phyloP scores from a whole-genome alignment of 2,113 vertebrate genomes.

The Chloroceryle aenea region DNA sequence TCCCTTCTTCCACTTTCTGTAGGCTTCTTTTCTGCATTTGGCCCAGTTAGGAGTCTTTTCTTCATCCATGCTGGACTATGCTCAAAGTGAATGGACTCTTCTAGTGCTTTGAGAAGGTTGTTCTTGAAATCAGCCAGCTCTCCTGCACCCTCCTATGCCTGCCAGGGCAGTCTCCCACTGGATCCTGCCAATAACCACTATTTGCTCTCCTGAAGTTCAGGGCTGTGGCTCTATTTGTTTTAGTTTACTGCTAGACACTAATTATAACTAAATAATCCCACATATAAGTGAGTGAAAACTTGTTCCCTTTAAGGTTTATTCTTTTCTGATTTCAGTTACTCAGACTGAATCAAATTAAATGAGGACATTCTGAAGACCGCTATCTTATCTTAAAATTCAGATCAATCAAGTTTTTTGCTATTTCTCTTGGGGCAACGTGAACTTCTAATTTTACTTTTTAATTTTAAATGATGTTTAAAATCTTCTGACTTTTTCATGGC shows the following conservation, averaged over 20 bases:
- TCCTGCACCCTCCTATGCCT: neutral
- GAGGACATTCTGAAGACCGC: neutral
- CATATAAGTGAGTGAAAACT: neutral
- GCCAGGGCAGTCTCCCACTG: neutral
- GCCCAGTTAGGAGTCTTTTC: neutral
- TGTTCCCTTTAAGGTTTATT: neutral
- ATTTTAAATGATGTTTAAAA: neutral
- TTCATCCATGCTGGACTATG: neutral
- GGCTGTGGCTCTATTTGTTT: neutral
- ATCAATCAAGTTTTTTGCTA: neutral
- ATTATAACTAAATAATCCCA: neutral
- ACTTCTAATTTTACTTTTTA: neutral
- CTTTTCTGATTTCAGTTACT: neutral
- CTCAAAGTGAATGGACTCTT: neutral
- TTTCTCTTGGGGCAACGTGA: neutral
- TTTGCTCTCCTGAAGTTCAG: neutral
- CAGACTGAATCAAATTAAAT: neutral
- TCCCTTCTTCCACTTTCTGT: neutral
- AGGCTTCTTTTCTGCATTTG: neutral
- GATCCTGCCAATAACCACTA: neutral
- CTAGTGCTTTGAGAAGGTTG: neutral
- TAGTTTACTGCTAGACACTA: neutral
- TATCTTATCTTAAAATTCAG: neutral
- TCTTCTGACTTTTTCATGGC: neutral
- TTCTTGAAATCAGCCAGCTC: neutral